Evolutionary conservation across 2,888 invertebrate species (phyloP).

Genomic region (Netelia inedita): DNA sequence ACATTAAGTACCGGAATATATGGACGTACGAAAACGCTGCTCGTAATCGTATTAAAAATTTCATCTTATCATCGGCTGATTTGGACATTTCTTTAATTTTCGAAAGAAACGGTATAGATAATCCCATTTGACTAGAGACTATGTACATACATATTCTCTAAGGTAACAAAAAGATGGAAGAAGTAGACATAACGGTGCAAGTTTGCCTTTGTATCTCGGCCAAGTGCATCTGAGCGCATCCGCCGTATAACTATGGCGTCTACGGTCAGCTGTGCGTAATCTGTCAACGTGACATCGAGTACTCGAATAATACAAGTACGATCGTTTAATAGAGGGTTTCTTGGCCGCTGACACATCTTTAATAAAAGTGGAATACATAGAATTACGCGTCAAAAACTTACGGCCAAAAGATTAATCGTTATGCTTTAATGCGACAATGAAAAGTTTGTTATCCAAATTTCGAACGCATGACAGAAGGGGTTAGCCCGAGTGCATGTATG

Average conservation of each 20-base stretch:
- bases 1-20: neutral
- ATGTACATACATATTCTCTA: neutral
- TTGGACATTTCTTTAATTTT: neutral
- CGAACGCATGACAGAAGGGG: neutral
- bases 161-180: constrained; percentile 13
- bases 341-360: neutral
- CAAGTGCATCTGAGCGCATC: constrained; percentile 49
- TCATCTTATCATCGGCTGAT: neutral
- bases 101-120: neutral
- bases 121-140: neutral
- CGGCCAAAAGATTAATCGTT: neutral
- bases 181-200: constrained; percentile 11
- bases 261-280: constrained; percentile 53
- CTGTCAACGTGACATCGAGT: constrained; percentile 56
- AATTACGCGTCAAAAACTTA: neutral
- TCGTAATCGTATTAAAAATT: neutral
- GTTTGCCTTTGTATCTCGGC: constrained; percentile 44
- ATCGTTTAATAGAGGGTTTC: neutral
- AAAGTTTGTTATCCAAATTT: neutral
- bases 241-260: constrained; percentile 33
- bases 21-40: neutral
- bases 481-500: neutral
- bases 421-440: neutral
- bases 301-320: neutral
- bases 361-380: neutral